Evolutionary conservation across 2,888 invertebrate species (phyloP).

Genomic region (Bellardia pandia): DNA sequence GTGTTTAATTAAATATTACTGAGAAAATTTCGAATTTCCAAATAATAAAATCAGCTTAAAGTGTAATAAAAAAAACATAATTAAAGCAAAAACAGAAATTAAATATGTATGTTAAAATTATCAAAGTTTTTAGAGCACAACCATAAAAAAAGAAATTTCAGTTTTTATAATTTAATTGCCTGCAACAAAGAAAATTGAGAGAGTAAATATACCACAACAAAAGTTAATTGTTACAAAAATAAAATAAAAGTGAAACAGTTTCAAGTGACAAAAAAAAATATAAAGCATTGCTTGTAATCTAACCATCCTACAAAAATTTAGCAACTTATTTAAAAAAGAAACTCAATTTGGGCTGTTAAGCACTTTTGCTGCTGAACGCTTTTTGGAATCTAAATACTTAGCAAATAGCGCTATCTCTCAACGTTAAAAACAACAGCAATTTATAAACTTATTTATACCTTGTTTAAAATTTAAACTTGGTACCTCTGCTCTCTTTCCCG

Average conservation of each 20-base stretch:
- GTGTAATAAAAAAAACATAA: constrained; percentile 35
- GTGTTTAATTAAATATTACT: constrained; percentile 27
- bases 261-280: constrained; percentile 36
- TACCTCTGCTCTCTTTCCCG: background rate
- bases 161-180: constrained; percentile 62
- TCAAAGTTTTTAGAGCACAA: constrained; percentile 64
- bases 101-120: constrained; percentile 36
- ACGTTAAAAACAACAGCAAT: constrained; percentile 13
- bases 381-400: constrained; percentile 21
- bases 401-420: constrained; percentile 39
- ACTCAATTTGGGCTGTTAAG: constrained; percentile 22
- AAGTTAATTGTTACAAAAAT: constrained; percentile 31
- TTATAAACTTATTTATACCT: background rate
- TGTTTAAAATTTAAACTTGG: constrained; percentile 8
- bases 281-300: background rate
- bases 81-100: constrained; percentile 22
- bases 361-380: constrained; percentile 5
- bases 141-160: constrained; percentile 60
- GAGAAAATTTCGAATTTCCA: constrained; percentile 20
- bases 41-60: constrained; percentile 19
- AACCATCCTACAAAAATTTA: constrained; percentile 3
- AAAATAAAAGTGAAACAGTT: constrained; percentile 59
- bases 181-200: constrained; percentile 40
- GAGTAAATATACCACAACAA: constrained; percentile 23
- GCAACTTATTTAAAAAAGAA: constrained; percentile 3